phyloP scores from a whole-genome alignment of 2,888 invertebrate species.

The Neria commutata region DNA sequence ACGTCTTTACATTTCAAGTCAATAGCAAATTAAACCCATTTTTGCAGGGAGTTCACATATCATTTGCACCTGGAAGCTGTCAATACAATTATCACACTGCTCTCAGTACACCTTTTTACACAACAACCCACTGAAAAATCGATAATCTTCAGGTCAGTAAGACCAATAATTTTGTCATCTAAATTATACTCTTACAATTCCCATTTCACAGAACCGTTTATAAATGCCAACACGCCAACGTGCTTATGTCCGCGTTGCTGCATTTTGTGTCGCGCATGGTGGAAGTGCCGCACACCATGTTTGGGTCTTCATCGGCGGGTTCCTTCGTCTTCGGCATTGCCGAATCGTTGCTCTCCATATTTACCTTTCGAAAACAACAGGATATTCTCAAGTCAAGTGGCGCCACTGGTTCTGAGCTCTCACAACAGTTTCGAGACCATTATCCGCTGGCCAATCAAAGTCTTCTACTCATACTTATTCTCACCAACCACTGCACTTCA shows the following conservation, averaged over 20 bases:
- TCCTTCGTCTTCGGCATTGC: slow-evolving; percentile 83
- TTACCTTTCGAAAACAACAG: slow-evolving; percentile 69
- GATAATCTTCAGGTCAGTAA: slow-evolving; percentile 63
- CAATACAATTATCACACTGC: slow-evolving; percentile 82
- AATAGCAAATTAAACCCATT: not conserved
- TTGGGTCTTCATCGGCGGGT: slow-evolving; percentile 70
- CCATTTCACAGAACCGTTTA: slow-evolving; percentile 60
- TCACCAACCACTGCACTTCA: slow-evolving; percentile 89
- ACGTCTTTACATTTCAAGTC: not conserved
- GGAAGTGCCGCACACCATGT: slow-evolving; percentile 75
- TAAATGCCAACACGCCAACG: slow-evolving; percentile 60
- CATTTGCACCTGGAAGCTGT: slow-evolving; percentile 86
- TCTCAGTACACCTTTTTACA: slow-evolving; percentile 86
- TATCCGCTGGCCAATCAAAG: slow-evolving; percentile 90
- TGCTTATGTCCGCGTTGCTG: slow-evolving; percentile 78
- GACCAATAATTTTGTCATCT: not conserved
- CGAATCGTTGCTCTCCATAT: slow-evolving; percentile 75
- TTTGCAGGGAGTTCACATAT: slow-evolving; percentile 77
- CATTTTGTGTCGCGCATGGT: slow-evolving; percentile 72
- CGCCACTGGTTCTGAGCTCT: slow-evolving; percentile 60
- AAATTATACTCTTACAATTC: not conserved
- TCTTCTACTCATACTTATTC: slow-evolving; percentile 80
- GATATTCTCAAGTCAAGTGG: slow-evolving; percentile 59
- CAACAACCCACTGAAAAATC: slow-evolving; percentile 74
- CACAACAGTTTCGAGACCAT: slow-evolving; percentile 65